Conservation (phyloP, 2,797 vertebrate species). For the Fundulus diaphanus region DNA sequence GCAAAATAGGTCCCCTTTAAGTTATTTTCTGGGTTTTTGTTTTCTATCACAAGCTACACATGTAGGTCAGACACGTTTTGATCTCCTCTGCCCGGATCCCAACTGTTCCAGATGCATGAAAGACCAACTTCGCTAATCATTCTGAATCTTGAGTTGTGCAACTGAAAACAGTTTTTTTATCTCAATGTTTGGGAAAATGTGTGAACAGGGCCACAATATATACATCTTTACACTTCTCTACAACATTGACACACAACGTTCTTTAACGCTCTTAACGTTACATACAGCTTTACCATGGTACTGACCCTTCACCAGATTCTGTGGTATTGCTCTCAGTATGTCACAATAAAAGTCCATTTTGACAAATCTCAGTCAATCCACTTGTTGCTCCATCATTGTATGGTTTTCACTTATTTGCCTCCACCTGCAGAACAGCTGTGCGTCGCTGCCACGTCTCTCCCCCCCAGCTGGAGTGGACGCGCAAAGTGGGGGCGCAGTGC, state of each 20-base stretch:
- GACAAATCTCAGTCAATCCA: conserved; percentile 15
- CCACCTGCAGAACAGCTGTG: conserved; percentile 76
- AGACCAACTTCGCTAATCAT: neutral
- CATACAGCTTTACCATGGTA: neutral
- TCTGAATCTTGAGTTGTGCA: neutral
- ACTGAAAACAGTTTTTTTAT: neutral
- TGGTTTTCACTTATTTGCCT: conserved; percentile 9
- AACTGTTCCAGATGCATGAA: neutral
- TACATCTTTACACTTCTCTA: neutral
- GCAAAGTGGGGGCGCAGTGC: conserved; percentile 66
- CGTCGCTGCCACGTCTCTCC: conserved; percentile 74
- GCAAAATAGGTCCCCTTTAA: too few relatives aligned
- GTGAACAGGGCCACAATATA: neutral
- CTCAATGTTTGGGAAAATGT: neutral
- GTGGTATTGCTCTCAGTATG: neutral
- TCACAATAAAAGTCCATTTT: conserved; percentile 1
- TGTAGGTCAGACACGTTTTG: neutral
- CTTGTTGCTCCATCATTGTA: conserved; percentile 32
- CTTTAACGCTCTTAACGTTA: neutral
- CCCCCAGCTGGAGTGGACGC: conserved; percentile 49
- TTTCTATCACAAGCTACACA: neutral
- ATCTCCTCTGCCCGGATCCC: neutral
- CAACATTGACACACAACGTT: neutral
- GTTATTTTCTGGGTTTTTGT: neutral
- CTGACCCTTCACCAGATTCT: neutral